Evolutionary conservation across 2,797 vertebrate genomes (phyloP), one percentile per base, ranked within the genome.

Genomic region (Telmatherina bonti): DNA sequence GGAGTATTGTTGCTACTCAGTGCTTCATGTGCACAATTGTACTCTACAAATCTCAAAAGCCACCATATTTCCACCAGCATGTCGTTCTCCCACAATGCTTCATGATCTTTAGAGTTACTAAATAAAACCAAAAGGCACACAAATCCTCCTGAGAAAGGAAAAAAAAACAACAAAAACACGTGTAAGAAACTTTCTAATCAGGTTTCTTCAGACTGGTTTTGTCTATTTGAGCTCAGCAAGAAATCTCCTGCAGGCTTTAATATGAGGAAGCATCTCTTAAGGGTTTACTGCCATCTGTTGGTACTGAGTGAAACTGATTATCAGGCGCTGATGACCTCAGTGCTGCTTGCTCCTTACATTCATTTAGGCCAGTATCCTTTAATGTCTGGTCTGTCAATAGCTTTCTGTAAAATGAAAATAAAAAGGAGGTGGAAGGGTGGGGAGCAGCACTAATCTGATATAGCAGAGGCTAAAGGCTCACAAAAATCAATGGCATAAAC

Each of bases 261-360:
- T 67, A 49, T 45, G 36, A 62, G 71, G 60, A 57, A 13, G 59
- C 43, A 24, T 85, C 80, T 85, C 80, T 79, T 74, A 81, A 89
- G 88, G 88, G 74, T 62, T 80, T 91, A 92, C 91, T 92, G 92
- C 92, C 92, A 92, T 92, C 92, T 93, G 86, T 91, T 91, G 92
- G 92, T 74, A 7, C 45, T 9, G 7, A 70, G 47, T 49, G 75
- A 85, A 88, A 91, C 35, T 78, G 79, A 85, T 83, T 55, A 77
- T 76, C 59, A 60, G 57, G 53, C 22, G 27, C 73, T 61, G 41
- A 73, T 20, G 31, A 22, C 26, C 15, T 51, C 2, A 27, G 13
- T 58, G 30, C 61, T 45, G 26, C 31, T 15, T 7, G 51, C 13
- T 55, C n/a, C 22, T 57, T 69, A 52, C n/a, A 57, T 20, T 35